Evolutionary conservation across 1,140 invertebrate species (phyloP).

Genomic region (Berghia stephanieae): DNA sequence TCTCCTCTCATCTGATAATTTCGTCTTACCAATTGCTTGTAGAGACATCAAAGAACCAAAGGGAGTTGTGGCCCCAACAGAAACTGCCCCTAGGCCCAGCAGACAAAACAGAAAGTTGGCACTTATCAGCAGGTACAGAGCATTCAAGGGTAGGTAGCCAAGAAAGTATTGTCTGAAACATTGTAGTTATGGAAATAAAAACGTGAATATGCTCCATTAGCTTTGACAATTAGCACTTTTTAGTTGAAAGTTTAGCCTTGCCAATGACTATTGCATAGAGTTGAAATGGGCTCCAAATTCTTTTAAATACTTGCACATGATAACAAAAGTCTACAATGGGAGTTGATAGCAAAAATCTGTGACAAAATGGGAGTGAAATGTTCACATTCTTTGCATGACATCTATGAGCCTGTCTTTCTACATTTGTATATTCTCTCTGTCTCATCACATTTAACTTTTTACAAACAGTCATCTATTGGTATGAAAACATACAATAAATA

Average conservation of each 20-base stretch:
- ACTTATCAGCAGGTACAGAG: slow-evolving; percentile 42
- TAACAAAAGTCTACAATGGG: too few species aligned
- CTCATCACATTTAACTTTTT: too few species aligned
- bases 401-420: too few species aligned
- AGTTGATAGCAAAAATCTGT: too few species aligned
- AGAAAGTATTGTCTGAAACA: slow-evolving; percentile 40
- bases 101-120: slow-evolving; percentile 47
- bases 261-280: background rate
- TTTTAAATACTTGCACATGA: background rate
- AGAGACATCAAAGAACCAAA: slow-evolving; percentile 43
- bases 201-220: background rate
- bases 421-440: too few species aligned
- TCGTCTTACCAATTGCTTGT: slow-evolving; percentile 45
- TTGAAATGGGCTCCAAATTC: background rate
- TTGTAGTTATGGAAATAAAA: slow-evolving; percentile 27
- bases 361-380: too few species aligned
- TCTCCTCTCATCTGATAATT: background rate
- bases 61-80: slow-evolving; percentile 39
- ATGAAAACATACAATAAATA: too few species aligned
- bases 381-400: too few species aligned
- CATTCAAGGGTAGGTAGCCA: slow-evolving; percentile 39
- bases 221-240: background rate
- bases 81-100: slow-evolving; percentile 40
- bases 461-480: too few species aligned
- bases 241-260: too few species aligned